Percentiles rank a stretch among this genome's conserved stretches.
Evolutionary conservation across 2,888 invertebrate species (phyloP).

Genomic region (Morpho achilles): DNA sequence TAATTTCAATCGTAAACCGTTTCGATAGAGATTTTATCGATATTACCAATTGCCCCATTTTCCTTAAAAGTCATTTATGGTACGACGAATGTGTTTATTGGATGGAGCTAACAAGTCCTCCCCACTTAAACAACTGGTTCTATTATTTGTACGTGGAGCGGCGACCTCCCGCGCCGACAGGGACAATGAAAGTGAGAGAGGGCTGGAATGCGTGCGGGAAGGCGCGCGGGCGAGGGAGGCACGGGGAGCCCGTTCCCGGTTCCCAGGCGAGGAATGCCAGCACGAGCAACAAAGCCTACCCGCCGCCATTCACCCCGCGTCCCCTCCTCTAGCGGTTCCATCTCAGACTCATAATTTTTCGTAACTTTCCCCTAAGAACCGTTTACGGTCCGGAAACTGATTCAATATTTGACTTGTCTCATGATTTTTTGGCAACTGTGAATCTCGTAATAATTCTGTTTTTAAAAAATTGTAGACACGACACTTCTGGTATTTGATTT

Average conservation of each 20-base stretch:
- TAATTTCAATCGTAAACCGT: conserved; percentile 23
- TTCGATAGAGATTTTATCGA: conserved; percentile 30
- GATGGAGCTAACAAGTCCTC: conserved; percentile 55
- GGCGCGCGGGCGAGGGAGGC: conserved; percentile 40
- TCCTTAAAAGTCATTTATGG: conserved; percentile 63
- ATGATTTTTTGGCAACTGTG: conserved; percentile 15
- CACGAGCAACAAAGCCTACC: conserved; percentile 74
- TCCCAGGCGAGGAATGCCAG: conserved; percentile 78
- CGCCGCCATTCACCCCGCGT: conserved; percentile 71
- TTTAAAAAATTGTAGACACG: too few species aligned
- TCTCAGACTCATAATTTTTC: conserved; percentile 64
- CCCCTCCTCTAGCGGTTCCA: conserved; percentile 48
- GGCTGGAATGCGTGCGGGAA: conserved; percentile 66
- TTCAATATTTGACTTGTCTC: conserved; percentile 24
- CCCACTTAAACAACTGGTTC: conserved; percentile 62
- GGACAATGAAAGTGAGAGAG: conserved; percentile 79
- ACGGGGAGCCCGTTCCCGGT: conserved; percentile 59
- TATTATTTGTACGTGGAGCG: conserved; percentile 61
- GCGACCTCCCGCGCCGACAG: conserved; percentile 75
- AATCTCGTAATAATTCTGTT: too few species aligned
- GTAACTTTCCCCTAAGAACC: conserved; percentile 61
- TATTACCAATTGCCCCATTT: conserved; percentile 35
- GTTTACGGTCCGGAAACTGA: conserved; percentile 48
- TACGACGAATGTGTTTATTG: conserved; percentile 63
- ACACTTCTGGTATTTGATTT: too few species aligned